Conservation (phyloP, 2,888 invertebrate genomes). For the Drosophila meridiana region DNA sequence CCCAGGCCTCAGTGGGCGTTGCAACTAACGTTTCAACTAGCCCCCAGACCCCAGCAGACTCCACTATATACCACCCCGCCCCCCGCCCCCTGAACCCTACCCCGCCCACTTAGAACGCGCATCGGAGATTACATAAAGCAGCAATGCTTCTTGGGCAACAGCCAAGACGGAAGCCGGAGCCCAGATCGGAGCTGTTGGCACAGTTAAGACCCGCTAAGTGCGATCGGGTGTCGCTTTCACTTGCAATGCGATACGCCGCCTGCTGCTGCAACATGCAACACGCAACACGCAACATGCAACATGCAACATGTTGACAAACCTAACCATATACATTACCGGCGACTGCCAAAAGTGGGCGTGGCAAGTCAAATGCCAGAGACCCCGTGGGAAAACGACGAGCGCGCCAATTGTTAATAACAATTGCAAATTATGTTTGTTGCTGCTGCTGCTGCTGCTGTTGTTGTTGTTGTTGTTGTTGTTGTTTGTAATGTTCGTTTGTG, state of each 20-base stretch:
- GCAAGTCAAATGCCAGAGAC: slow-evolving; percentile 68
- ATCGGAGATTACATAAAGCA: slow-evolving; percentile 2
- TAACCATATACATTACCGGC: slow-evolving; percentile 15
- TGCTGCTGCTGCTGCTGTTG: neutral
- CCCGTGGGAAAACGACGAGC: slow-evolving; percentile 65
- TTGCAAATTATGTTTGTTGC: slow-evolving; percentile 32
- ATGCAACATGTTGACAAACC: slow-evolving; percentile 38
- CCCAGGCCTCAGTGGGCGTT: slow-evolving; percentile 55
- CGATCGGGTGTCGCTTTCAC: slow-evolving; percentile 52
- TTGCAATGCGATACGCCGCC: slow-evolving; percentile 45
- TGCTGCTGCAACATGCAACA: neutral
- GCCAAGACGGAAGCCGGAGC: slow-evolving; percentile 36
- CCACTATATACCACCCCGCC: neutral
- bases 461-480: slow-evolving; percentile 30
- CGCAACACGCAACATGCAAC: slow-evolving; percentile 24
- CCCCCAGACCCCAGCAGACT: neutral
- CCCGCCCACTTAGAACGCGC: slow-evolving; percentile 5
- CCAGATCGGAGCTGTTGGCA: slow-evolving; percentile 20
- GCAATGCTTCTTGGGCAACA: slow-evolving; percentile 23
- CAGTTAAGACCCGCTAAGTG: slow-evolving; percentile 30
- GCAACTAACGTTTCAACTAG: slow-evolving; percentile 62
- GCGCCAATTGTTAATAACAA: slow-evolving; percentile 50
- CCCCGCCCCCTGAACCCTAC: neutral
- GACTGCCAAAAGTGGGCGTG: neutral
- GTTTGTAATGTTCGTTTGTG: slow-evolving; percentile 35